These are phyloP conservation scores for Adelognathus sp. DNA, from an alignment of 2,888 invertebrate genomes.

Conservation along the genomic window DNA sequence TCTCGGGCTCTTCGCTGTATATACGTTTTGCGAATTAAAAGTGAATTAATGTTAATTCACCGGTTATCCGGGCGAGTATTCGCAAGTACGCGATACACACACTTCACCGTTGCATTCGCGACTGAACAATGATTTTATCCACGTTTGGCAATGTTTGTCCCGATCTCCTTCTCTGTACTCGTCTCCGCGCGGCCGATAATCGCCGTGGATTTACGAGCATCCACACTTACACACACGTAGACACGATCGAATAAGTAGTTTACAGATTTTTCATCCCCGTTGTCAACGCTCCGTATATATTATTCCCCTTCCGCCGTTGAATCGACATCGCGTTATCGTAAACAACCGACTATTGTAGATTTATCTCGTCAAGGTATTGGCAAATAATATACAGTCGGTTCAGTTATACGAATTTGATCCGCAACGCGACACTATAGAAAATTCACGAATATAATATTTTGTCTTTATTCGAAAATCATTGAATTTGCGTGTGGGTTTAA, in stretches of 20 bases:
- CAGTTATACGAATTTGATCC: background rate
- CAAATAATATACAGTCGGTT: background rate
- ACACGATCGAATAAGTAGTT: background rate
- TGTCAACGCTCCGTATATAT: background rate
- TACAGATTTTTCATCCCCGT: background rate
- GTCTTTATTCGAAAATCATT: too few relatives aligned
- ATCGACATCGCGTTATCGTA: background rate
- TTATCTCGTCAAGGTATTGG: background rate
- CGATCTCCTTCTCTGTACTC: background rate
- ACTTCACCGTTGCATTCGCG: background rate
- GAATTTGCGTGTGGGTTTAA: background rate
- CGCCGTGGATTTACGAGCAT: background rate
- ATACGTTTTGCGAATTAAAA: constrained; percentile 43
- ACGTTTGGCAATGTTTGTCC: background rate
- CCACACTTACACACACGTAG: background rate
- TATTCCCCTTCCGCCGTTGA: background rate
- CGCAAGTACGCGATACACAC: background rate
- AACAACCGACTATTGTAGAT: background rate
- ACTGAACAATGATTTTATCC: constrained; percentile 8
- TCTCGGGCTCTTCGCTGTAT: constrained; percentile 8
- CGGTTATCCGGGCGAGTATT: background rate
- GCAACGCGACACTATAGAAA: background rate
- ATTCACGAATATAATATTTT: background rate
- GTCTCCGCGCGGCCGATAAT: background rate
- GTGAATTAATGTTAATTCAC: constrained; percentile 55